These are phyloP conservation scores for Acanthisitta chloris DNA, from an alignment of 2,113 vertebrate species.

Conservation along the genomic window DNA sequence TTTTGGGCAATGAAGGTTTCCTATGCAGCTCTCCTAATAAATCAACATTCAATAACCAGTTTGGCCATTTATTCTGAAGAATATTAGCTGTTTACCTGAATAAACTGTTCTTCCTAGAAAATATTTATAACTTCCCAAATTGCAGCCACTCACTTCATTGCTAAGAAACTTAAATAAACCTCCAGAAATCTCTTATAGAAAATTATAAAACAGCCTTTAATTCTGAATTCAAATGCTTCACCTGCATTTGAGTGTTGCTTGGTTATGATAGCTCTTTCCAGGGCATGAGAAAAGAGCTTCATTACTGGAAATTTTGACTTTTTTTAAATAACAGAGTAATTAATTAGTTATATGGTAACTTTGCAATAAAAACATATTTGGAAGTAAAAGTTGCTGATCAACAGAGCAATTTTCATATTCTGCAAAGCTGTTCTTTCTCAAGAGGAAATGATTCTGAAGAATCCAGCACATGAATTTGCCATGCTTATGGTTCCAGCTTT, in stretches of 20 bases:
- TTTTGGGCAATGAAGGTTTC: not conserved
- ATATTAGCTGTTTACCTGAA: not conserved
- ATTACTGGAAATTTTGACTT: not conserved
- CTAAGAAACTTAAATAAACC: not conserved
- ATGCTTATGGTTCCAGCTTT: not conserved
- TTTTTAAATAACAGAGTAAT: not conserved
- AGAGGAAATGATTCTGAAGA: not conserved
- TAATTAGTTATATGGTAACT: not conserved
- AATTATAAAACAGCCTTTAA: not conserved
- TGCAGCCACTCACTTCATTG: not conserved
- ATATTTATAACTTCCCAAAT: not conserved
- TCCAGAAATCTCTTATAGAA: not conserved
- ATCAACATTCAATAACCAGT: not conserved
- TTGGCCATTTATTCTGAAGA: not conserved
- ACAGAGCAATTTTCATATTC: not conserved
- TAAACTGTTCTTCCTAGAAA: not conserved
- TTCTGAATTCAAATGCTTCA: not conserved
- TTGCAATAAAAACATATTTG: not conserved
- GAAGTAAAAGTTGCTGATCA: not conserved
- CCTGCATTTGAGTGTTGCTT: not conserved
- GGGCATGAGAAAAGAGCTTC: not conserved
- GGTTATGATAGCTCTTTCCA: not conserved
- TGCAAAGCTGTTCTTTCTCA: not conserved
- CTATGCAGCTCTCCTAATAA: not conserved
- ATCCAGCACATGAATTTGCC: not conserved